Conservation (phyloP, 2,888 invertebrate genomes). For the Drosophila neonasuta region DNA sequence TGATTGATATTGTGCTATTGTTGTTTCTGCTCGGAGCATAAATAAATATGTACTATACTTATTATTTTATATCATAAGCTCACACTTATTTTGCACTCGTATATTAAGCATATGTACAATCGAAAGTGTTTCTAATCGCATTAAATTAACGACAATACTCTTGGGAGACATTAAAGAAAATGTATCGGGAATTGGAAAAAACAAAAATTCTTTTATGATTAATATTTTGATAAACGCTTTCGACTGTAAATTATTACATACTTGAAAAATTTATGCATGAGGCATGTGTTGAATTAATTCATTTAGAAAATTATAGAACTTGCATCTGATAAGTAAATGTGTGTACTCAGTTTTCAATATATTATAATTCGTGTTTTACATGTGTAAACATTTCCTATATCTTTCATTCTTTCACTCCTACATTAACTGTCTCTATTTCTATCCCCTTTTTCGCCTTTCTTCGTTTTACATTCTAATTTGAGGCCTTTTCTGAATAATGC, state of each 20-base stretch:
- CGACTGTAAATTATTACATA: neutral
- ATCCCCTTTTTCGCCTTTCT: neutral
- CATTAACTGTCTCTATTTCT: conserved; percentile 3
- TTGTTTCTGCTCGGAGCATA: neutral
- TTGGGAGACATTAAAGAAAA: no score
- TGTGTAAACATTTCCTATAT: conserved; percentile 1
- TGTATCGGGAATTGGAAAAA: no score
- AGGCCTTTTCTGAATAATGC: conserved; percentile 6
- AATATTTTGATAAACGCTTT: neutral
- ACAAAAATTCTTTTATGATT: no score
- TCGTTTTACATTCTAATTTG: conserved; percentile 17
- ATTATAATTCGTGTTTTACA: conserved; percentile 2
- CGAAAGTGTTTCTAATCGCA: neutral
- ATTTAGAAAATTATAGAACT: conserved; percentile 15
- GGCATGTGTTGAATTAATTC: conserved; percentile 33
- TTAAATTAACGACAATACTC: neutral
- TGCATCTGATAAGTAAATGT: conserved; percentile 68
- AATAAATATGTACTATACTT: neutral
- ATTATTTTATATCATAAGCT: conserved; percentile 19
- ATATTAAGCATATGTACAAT: neutral
- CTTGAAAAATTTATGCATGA: neutral
- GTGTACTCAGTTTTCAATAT: conserved; percentile 70
- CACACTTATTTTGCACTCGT: conserved; percentile 22
- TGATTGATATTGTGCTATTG: conserved; percentile 25
- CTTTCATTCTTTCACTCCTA: neutral